Percentiles rank a stretch among this genome's conserved stretches.
Evolutionary conservation across 2,113 vertebrate genomes (phyloP).

Genomic region (Amazona vittata): DNA sequence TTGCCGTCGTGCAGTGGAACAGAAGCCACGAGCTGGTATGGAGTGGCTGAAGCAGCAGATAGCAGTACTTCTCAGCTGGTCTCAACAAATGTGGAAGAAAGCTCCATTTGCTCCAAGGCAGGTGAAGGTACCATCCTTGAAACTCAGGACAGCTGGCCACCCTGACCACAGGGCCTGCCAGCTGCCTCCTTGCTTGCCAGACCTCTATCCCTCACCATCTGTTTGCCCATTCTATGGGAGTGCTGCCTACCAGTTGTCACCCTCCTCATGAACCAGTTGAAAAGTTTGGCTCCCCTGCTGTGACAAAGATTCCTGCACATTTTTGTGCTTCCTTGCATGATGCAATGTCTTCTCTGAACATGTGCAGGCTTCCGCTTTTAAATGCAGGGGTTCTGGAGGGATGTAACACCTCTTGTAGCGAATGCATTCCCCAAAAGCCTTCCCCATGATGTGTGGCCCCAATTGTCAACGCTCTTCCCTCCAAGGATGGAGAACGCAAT

Average conservation of each 20-base stretch:
- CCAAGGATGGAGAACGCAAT: neutral
- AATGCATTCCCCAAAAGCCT: neutral
- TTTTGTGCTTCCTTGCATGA: neutral
- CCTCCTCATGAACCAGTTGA: neutral
- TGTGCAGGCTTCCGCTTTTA: neutral
- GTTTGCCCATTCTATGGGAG: neutral
- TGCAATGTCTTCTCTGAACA: neutral
- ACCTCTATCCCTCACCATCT: neutral
- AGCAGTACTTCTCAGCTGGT: neutral
- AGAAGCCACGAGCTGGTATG: neutral
- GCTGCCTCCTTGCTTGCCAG: neutral
- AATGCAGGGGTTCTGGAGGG: neutral
- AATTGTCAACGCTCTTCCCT: neutral
- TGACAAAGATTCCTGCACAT: neutral
- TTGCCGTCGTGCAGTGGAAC: fast-evolving
- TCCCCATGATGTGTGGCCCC: neutral
- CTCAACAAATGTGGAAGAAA: neutral
- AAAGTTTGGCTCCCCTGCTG: neutral
- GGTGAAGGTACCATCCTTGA: neutral
- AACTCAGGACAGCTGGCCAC: neutral
- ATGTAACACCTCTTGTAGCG: fast-evolving
- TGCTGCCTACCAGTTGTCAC: neutral
- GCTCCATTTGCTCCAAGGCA: neutral
- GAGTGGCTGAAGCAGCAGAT: neutral
- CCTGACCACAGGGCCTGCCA: neutral